These are phyloP conservation scores for Aphelocoma californica DNA, from an alignment of 2,797 vertebrate genomes.

Conservation along the genomic window DNA sequence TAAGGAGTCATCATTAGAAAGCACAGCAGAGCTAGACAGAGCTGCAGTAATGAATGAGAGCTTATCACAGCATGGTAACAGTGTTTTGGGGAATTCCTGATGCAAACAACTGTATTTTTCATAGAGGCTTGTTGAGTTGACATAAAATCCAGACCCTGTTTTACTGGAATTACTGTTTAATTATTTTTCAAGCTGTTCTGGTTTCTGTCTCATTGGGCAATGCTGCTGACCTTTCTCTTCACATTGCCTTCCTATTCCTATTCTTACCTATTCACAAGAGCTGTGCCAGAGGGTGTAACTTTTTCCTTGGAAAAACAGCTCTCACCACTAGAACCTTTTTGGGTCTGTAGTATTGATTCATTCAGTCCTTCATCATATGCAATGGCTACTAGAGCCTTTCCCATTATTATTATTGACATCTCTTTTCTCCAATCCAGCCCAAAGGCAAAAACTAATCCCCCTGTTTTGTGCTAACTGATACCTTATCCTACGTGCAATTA, in stretches of 20 bases:
- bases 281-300: background rate
- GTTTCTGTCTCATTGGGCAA: background rate
- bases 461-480: slow-evolving; percentile 32
- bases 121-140: background rate
- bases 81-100: background rate
- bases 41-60: background rate
- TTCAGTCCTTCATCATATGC: background rate
- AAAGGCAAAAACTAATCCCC: slow-evolving; percentile 40
- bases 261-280: background rate
- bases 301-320: background rate
- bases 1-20: background rate
- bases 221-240: background rate
- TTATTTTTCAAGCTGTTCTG: background rate
- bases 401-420: slow-evolving; percentile 33
- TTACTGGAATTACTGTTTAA: background rate
- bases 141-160: background rate
- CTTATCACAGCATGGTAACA: background rate
- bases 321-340: background rate
- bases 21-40: background rate
- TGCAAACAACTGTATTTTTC: background rate
- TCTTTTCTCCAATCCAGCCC: slow-evolving; percentile 7
- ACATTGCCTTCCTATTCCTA: background rate
- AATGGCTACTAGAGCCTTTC: background rate
- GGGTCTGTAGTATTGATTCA: slow-evolving; percentile 22
- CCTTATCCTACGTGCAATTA: background rate